These are phyloP conservation scores for Thyatira batis DNA, from an alignment of 2,888 invertebrate species.

Conservation along the genomic window DNA sequence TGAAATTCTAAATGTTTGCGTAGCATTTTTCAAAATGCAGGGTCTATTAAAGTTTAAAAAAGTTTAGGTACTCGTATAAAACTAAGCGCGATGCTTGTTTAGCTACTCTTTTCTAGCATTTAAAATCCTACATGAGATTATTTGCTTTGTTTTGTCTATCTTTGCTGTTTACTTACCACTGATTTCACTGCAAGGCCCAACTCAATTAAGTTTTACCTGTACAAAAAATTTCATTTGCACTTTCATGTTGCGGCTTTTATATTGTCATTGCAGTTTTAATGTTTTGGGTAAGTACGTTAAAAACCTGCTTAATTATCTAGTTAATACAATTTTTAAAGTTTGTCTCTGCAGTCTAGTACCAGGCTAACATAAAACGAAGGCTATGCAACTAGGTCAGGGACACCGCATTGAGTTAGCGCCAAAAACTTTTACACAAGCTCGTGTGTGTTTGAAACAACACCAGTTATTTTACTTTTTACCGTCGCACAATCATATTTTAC, in stretches of 20 bases:
- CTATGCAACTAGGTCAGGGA: constrained; percentile 51
- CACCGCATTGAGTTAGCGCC: constrained; percentile 51
- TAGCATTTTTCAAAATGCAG: no score
- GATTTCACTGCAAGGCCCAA: background rate
- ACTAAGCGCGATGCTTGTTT: no score
- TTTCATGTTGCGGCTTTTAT: background rate
- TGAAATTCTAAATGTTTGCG: no score
- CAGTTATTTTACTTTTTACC: background rate
- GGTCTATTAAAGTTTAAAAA: no score
- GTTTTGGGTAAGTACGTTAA: background rate
- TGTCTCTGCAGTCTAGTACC: constrained; percentile 27
- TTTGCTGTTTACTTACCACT: background rate
- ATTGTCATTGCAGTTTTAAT: background rate
- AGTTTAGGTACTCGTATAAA: no score
- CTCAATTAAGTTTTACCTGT: background rate
- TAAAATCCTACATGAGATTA: no score
- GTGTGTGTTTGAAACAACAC: background rate
- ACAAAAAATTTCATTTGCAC: background rate
- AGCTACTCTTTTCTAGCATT: no score
- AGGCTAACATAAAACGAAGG: constrained; percentile 41
- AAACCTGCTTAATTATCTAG: background rate
- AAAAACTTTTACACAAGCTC: constrained; percentile 33
- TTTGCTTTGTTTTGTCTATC: background rate
- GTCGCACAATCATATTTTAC: background rate
- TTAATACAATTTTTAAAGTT: background rate